Evolutionary conservation across 2,797 vertebrate species (phyloP), one percentile per base, ranked within the genome.

Genomic region (Propithecus deckenii): DNA sequence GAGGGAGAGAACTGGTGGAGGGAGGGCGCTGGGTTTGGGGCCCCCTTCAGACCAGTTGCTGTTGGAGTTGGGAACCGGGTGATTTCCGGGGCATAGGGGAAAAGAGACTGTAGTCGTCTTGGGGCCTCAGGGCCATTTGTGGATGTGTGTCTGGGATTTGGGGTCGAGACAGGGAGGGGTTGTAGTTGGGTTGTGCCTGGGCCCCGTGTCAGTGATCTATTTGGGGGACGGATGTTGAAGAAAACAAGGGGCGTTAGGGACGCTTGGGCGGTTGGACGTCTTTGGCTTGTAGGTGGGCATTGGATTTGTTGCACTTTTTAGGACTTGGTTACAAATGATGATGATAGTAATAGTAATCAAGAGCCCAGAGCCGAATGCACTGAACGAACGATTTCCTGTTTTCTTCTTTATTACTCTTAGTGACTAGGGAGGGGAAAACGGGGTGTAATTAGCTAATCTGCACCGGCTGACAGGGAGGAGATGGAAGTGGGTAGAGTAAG

Each of bases 321-420:
- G 89, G 75, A 67, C 86, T 96, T 85, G 97, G 48, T 93, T 89
- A 63, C 91, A 48, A 81, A 93, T 89, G 85, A 89, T 83, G 86
- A 91, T 61, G 95, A 59, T 93, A 61, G 78, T 98, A 94, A 92
- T 61, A 96, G 92, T 95, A 75, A 96, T 96, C 89, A 15, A 35
- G 95, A 84, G 88, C 38, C 67, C 46, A 55, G 28, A 96, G 81
- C 74, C n/a, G 52, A 92, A 52, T 78, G 52, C 89, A 89, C 83
- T 30, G 93, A 95, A 87, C 91, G 67, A 93, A 95, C 91, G 93
- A 94, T 97, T 98, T 98, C 97, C 97, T 98, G 97, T 98, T 97
- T 97, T 96, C 89, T 96, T 86, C n/a, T 97, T 96, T 97, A 97
- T 97, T 94, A 50, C 96, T 91, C 55, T 93, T 72, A 97, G 96